Conservation (phyloP, 2,113 vertebrate species). For the Ranitomeya imitator region DNA sequence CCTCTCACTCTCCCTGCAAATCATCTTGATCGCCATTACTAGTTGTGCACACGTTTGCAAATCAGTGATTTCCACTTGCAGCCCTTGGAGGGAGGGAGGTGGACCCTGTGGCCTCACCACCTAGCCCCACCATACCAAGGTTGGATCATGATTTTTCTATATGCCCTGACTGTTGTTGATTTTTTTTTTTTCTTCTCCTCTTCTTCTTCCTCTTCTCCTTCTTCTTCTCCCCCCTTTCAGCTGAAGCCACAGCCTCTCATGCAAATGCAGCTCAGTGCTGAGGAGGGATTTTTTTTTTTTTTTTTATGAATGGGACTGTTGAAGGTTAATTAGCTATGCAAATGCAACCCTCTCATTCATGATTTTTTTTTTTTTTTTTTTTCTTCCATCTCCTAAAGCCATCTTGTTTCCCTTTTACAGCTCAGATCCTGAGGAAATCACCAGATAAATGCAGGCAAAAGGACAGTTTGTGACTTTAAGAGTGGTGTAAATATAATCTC, state of each 20-base stretch:
- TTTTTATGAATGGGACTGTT: conserved; percentile 82
- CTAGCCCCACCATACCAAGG: conserved; percentile 51
- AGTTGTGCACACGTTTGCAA: conserved; percentile 69
- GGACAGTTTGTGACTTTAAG: conserved; percentile 68
- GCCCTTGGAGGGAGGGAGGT: not conserved
- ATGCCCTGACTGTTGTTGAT: conserved; percentile 49
- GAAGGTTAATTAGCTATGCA: conserved; percentile 82
- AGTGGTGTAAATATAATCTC: conserved; percentile 65
- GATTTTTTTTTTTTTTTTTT: conserved; percentile 65
- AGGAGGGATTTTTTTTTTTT: conserved; percentile 63
- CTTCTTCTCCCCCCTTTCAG: too few species aligned
- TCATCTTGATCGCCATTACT: conserved; percentile 77
- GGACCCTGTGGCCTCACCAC: conserved; percentile 65
- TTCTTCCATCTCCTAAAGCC: conserved; percentile 73
- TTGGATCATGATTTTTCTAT: conserved; percentile 50
- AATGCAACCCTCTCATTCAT: conserved; percentile 80
- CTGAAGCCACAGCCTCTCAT: conserved; percentile 45
- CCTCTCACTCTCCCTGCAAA: conserved; percentile 70
- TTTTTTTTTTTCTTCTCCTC: conserved; percentile 20
- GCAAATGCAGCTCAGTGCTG: conserved; percentile 75
- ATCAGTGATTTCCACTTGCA: conserved; percentile 64
- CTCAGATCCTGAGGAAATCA: conserved; percentile 75
- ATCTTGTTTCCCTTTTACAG: conserved; percentile 76
- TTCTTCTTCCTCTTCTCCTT: conserved; percentile 39
- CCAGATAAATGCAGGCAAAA: conserved; percentile 75